Evolutionary conservation across 2,888 invertebrate species (phyloP).

Genomic region (Eucera pruinosa): DNA sequence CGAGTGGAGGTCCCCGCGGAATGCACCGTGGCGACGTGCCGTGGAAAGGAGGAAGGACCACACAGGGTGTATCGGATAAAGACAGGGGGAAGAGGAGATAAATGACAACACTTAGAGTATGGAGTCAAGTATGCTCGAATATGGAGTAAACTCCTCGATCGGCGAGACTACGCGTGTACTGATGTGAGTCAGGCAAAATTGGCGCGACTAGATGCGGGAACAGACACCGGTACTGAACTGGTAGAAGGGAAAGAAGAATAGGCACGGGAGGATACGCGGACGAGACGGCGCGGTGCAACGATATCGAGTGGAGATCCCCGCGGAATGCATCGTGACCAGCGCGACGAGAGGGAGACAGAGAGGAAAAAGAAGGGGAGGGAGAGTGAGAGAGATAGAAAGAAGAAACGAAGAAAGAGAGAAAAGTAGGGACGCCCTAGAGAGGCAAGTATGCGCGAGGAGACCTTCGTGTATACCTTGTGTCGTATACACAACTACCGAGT

Average conservation of each 20-base stretch:
- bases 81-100: background rate
- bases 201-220: slow-evolving; percentile 30
- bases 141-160: slow-evolving; percentile 13
- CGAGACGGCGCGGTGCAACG: slow-evolving; percentile 68
- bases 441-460: slow-evolving; percentile 50
- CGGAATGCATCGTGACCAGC: slow-evolving; percentile 57
- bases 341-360: slow-evolving; percentile 35
- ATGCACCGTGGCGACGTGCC: slow-evolving; percentile 62
- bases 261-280: slow-evolving; percentile 51
- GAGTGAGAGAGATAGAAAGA: background rate
- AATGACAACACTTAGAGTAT: background rate
- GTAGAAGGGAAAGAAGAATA: slow-evolving; percentile 39
- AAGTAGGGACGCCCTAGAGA: slow-evolving; percentile 54
- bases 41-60: slow-evolving; percentile 38
- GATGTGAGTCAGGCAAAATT: slow-evolving; percentile 28
- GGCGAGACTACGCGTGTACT: slow-evolving; percentile 13
- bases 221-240: slow-evolving; percentile 30
- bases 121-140: slow-evolving; percentile 9
- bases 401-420: slow-evolving; percentile 14
- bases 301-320: slow-evolving; percentile 67
- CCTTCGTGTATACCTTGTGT: slow-evolving; percentile 50
- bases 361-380: slow-evolving; percentile 20
- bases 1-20: slow-evolving; percentile 72
- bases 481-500: slow-evolving; percentile 53
- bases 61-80: slow-evolving; percentile 29